Conservation (phyloP, 2,797 vertebrate species). For the Oryzias sinensis region DNA sequence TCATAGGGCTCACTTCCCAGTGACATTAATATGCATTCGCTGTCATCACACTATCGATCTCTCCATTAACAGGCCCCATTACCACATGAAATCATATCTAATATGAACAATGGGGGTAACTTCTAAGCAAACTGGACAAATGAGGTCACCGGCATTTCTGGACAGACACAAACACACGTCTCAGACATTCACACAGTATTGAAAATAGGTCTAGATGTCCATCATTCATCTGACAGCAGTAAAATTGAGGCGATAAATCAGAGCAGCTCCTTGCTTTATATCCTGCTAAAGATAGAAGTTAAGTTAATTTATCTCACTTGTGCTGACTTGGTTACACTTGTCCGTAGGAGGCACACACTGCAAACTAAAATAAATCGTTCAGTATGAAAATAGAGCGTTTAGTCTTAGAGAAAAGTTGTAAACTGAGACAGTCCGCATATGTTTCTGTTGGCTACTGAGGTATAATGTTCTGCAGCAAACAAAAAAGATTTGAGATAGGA, state of each 20-base stretch:
- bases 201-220: constrained; percentile 26
- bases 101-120: constrained; percentile 29
- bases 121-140: constrained; percentile 19
- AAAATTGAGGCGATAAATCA: constrained; percentile 59
- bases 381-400: constrained; percentile 25
- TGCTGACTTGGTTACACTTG: constrained; percentile 46
- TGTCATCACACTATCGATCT: constrained; percentile 59
- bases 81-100: constrained; percentile 47
- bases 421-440: not conserved
- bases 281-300: constrained; percentile 50
- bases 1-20: constrained; percentile 20
- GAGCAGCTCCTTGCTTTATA: constrained; percentile 29
- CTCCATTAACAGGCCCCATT: constrained; percentile 43
- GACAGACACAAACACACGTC: constrained; percentile 25
- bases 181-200: not conserved
- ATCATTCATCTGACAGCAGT: constrained; percentile 53
- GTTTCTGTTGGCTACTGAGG: not conserved
- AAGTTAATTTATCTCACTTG: constrained; percentile 62
- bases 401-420: constrained; percentile 27
- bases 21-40: constrained; percentile 57
- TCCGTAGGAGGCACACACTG: constrained; percentile 24
- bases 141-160: constrained; percentile 34
- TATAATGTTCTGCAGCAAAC: not conserved
- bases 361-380: constrained; percentile 53
- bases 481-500: not conserved